Conservation (phyloP, 2,888 invertebrate species). For the Leucophenga montana region DNA sequence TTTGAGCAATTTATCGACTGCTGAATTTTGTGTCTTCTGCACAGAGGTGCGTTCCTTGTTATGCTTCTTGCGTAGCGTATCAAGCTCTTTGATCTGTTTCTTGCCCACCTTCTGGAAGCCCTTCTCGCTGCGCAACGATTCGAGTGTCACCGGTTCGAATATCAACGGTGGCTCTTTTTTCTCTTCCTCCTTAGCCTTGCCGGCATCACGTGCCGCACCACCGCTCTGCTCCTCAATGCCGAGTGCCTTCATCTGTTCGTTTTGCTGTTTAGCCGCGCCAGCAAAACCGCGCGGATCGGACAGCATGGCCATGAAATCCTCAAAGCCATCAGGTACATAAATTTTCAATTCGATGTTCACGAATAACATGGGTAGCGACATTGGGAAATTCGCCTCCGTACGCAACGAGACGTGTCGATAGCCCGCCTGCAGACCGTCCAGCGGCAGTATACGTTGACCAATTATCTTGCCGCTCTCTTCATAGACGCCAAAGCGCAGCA, state of each 20-base stretch:
- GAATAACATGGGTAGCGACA: conserved; percentile 99
- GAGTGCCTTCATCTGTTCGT: conserved; percentile 94
- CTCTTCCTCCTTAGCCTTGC: conserved; percentile 83
- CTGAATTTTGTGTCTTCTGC: conserved; percentile 92
- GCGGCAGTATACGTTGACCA: conserved; percentile 96
- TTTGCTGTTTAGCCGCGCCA: conserved; percentile 88
- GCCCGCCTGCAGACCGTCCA: conserved; percentile 98
- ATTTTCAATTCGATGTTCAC: conserved; percentile 99
- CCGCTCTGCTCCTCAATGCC: conserved; percentile 88
- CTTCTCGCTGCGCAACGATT: conserved; percentile 90
- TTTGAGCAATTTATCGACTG: conserved; percentile 94
- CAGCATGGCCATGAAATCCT: conserved; percentile 98
- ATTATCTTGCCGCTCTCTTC: conserved; percentile 97
- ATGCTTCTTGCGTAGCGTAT: conserved; percentile 92
- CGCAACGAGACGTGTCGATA: conserved; percentile 97
- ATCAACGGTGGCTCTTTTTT: conserved; percentile 83
- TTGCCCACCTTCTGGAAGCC: conserved; percentile 92
- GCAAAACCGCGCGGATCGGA: conserved; percentile 95
- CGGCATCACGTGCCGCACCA: conserved; percentile 78
- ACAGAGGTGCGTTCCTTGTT: conserved; percentile 91
- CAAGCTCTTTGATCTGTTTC: conserved; percentile 96
- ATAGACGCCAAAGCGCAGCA: conserved; percentile 97
- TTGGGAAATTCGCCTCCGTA: conserved; percentile 99
- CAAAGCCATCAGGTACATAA: conserved; percentile 99
- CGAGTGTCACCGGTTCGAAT: conserved; percentile 93